These are phyloP conservation scores for Drosophila gaucha DNA, from an alignment of 2,888 invertebrate species.

Conservation along the genomic window DNA sequence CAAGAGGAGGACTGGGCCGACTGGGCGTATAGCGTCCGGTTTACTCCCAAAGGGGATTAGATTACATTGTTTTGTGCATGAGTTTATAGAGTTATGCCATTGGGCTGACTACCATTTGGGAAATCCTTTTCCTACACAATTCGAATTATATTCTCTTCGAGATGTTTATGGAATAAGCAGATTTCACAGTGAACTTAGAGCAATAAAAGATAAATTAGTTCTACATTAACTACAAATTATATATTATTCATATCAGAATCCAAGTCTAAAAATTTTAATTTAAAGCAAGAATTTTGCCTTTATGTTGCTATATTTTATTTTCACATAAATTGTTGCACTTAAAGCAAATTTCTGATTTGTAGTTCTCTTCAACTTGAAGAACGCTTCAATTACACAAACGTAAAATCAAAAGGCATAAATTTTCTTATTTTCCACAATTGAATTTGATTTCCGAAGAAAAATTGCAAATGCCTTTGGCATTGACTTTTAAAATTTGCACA, in stretches of 20 bases:
- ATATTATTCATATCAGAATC: too few relatives aligned
- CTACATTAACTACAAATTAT: too few relatives aligned
- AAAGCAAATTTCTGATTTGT: neutral
- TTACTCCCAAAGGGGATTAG: constrained; percentile 29
- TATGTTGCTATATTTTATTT: too few relatives aligned
- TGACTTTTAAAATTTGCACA: neutral
- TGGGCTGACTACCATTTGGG: constrained; percentile 23
- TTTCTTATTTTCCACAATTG: too few relatives aligned
- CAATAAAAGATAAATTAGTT: too few relatives aligned
- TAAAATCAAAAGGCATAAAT: neutral
- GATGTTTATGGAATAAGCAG: too few relatives aligned
- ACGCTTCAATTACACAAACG: neutral
- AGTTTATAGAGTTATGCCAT: constrained; percentile 28
- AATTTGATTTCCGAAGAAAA: neutral
- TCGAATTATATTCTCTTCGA: constrained; percentile 1
- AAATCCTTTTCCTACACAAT: constrained; percentile 38
- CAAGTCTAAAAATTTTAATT: too few relatives aligned
- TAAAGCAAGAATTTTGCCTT: too few relatives aligned
- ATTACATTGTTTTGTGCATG: constrained; percentile 41
- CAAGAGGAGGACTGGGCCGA: neutral
- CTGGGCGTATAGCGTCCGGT: neutral
- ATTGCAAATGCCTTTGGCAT: neutral
- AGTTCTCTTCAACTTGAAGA: neutral
- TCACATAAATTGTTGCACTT: neutral
- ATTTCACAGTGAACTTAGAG: too few relatives aligned